phyloP scores from a whole-genome alignment of 2,888 invertebrate genomes.

The Euplagia quadripunctaria region DNA sequence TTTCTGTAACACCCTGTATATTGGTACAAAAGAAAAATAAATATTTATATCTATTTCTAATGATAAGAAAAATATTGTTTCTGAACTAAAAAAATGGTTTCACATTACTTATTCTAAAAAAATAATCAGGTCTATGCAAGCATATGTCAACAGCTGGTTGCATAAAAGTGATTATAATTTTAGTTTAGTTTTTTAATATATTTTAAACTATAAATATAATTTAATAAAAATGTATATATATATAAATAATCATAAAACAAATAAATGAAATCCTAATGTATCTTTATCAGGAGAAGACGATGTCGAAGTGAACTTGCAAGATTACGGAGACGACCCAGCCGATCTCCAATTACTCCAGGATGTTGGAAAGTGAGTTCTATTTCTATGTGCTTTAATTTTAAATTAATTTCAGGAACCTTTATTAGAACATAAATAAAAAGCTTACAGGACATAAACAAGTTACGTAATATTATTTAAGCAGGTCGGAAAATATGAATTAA shows the following conservation, averaged over 20 bases:
- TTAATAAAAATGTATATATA: too few species aligned
- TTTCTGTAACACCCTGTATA: too few species aligned
- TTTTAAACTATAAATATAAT: too few species aligned
- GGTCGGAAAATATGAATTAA: constrained; percentile 15
- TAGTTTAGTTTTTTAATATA: too few species aligned
- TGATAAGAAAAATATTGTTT: too few species aligned
- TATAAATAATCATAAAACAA: neutral
- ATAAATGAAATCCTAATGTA: constrained; percentile 14
- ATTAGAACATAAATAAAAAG: constrained; percentile 1
- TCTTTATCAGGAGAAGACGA: constrained; percentile 82
- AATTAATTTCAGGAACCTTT: constrained; percentile 1
- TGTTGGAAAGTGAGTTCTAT: constrained; percentile 90
- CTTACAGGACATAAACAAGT: neutral
- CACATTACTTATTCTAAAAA: too few species aligned
- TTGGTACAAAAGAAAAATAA: too few species aligned
- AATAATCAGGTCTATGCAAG: too few species aligned
- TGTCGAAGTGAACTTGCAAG: constrained; percentile 77
- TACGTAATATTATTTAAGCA: constrained; percentile 12
- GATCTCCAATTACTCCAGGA: constrained; percentile 89
- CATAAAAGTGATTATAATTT: too few species aligned
- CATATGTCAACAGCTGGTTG: too few species aligned
- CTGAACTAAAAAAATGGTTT: too few species aligned
- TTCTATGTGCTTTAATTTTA: neutral
- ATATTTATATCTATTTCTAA: too few species aligned
- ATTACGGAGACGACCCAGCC: constrained; percentile 90